Percentiles rank a stretch among this genome's conserved stretches.
Evolutionary conservation across 2,113 vertebrate genomes (phyloP).

Genomic region (Neolamprologus falcicula): DNA sequence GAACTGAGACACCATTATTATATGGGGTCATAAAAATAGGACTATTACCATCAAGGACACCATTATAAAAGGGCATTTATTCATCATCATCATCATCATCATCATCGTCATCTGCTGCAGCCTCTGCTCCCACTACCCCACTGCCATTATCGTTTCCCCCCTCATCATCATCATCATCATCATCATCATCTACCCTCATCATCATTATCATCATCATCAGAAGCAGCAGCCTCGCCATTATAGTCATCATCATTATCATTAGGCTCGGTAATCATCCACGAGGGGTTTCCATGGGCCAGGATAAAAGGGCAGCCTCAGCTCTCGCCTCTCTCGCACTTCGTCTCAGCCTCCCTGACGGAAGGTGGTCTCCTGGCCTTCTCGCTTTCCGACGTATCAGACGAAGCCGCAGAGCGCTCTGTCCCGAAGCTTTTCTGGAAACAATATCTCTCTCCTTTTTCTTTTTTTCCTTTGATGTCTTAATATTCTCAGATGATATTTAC

Average conservation of each 20-base stretch:
- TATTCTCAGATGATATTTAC: not conserved
- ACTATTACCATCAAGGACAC: constrained; percentile 75
- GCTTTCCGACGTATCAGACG: not conserved
- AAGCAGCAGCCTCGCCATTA: constrained; percentile 69
- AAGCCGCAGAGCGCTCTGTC: not conserved
- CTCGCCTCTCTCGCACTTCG: constrained; percentile 44
- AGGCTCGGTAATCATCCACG: constrained; percentile 73
- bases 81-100: constrained; percentile 72
- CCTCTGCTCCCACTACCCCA: constrained; percentile 47
- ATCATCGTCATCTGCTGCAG: constrained; percentile 49
- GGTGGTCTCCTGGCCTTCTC: not conserved
- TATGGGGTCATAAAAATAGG: constrained; percentile 72
- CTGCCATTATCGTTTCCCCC: constrained; percentile 58
- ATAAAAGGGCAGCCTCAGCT: constrained; percentile 63
- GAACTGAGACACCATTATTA: constrained; percentile 59
- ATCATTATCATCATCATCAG: constrained; percentile 63
- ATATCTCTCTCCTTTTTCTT: not conserved
- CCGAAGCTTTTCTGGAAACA: not conserved
- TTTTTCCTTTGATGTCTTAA: not conserved
- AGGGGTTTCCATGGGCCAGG: constrained; percentile 58
- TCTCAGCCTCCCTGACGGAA: constrained; percentile 7
- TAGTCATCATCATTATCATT: constrained; percentile 80
- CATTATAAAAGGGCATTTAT: constrained; percentile 72
- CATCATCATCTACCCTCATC: constrained; percentile 42
- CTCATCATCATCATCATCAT: constrained; percentile 61